Evolutionary conservation across 92 coral and sea anemone genomes (phyloP).

Genomic region (Epizoanthus fatuus): DNA sequence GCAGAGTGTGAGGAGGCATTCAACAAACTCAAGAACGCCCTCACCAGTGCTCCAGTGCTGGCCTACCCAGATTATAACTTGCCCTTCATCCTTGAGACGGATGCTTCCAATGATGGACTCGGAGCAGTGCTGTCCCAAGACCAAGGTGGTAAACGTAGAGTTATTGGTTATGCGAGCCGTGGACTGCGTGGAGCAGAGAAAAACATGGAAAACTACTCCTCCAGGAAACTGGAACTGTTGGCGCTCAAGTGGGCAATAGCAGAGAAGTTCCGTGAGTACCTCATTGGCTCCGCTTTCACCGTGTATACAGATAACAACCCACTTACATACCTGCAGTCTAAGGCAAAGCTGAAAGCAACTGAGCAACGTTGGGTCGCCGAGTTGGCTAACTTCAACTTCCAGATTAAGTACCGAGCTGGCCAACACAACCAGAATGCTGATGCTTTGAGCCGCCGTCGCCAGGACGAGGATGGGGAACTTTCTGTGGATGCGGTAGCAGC

Average conservation of each 20-base stretch:
- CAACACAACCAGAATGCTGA: constrained; percentile 50
- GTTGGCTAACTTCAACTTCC: constrained; percentile 52
- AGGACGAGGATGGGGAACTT: constrained; percentile 12
- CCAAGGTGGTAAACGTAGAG: constrained; percentile 21
- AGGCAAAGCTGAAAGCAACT: constrained; percentile 51
- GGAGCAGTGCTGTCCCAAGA: constrained; percentile 44
- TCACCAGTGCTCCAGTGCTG: constrained; percentile 43
- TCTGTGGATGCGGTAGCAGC: constrained; percentile 25
- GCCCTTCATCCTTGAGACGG: constrained; percentile 46
- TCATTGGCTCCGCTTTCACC: constrained; percentile 33
- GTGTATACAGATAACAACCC: constrained; percentile 65
- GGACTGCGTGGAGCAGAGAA: constrained; percentile 44
- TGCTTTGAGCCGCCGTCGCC: constrained; percentile 47
- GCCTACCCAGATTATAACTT: constrained; percentile 41
- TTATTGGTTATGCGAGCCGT: constrained; percentile 36
- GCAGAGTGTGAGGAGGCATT: constrained; percentile 42
- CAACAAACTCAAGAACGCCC: not conserved
- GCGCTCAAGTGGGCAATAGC: constrained; percentile 57
- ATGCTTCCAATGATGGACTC: constrained; percentile 38
- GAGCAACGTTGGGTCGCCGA: constrained; percentile 62
- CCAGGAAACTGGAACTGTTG: constrained; percentile 50
- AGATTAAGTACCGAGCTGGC: constrained; percentile 51
- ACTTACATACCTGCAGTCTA: constrained; percentile 52
- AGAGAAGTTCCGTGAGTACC: constrained; percentile 51
- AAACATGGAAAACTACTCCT: constrained; percentile 50